phyloP scores from a whole-genome alignment of 2,113 vertebrate genomes.

The Argyrosomus japonicus region DNA sequence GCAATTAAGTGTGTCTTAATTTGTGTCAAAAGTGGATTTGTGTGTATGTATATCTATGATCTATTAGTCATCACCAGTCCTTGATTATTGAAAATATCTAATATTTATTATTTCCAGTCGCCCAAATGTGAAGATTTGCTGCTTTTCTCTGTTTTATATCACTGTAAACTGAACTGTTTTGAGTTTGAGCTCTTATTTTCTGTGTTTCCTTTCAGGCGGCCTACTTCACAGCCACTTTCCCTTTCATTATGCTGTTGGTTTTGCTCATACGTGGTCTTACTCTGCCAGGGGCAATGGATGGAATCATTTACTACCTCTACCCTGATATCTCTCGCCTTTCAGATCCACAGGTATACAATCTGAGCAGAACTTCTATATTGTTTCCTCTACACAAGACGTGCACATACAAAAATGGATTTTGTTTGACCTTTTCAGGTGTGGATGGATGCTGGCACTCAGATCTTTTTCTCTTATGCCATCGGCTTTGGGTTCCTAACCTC shows the following conservation, averaged over 20 bases:
- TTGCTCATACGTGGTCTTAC: conserved; percentile 72
- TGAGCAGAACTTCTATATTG: neutral
- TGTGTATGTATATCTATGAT: too few relatives aligned
- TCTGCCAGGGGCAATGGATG: conserved; percentile 64
- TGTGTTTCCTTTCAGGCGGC: conserved; percentile 53
- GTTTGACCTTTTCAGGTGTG: conserved; percentile 84
- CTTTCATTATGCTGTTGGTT: conserved; percentile 60
- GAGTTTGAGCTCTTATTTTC: neutral
- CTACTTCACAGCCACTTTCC: conserved; percentile 75
- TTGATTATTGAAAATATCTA: too few relatives aligned
- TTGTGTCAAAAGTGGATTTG: too few relatives aligned
- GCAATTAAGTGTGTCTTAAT: too few relatives aligned
- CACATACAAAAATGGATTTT: conserved; percentile 10
- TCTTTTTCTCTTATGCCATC: conserved; percentile 93
- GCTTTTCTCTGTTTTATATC: neutral
- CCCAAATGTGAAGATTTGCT: neutral
- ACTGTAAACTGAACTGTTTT: neutral
- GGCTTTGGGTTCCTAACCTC: conserved; percentile 91
- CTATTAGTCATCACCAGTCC: too few relatives aligned
- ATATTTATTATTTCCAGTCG: too few relatives aligned
- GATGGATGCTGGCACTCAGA: conserved; percentile 94
- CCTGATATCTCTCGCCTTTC: conserved; percentile 68
- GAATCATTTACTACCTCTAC: conserved; percentile 73
- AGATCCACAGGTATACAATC: conserved; percentile 63
- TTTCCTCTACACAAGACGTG: neutral